Conservation (phyloP, 1,140 invertebrate species). For the Drosophila fuyamai region DNA sequence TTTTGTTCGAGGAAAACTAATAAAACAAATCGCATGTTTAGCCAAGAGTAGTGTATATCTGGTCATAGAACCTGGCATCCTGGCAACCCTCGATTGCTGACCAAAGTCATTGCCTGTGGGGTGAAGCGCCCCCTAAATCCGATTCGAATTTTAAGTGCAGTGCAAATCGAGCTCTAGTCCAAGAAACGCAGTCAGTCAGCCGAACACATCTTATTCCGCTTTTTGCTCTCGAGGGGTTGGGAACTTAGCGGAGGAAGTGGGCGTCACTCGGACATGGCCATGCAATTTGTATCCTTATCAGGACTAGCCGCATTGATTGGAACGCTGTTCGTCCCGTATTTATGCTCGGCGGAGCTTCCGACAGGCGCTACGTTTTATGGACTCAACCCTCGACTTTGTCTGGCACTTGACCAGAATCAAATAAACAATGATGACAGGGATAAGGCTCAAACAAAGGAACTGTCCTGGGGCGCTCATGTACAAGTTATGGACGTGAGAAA, state of each 20-base stretch:
- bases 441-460: constrained; percentile 30
- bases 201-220: constrained; percentile 19
- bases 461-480: constrained; percentile 22
- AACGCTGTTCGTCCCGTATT: constrained; percentile 40
- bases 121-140: constrained; percentile 53
- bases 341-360: constrained; percentile 57
- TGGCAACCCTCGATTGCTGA: constrained; percentile 30
- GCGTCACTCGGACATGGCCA: constrained; percentile 57
- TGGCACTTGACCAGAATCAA: constrained; percentile 53
- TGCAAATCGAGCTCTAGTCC: constrained; percentile 54
- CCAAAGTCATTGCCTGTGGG: constrained; percentile 45
- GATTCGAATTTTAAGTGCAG: constrained; percentile 68
- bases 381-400: constrained; percentile 16
- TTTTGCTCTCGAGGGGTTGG: constrained; percentile 12
- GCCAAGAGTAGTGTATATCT: constrained; percentile 63
- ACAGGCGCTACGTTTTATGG: constrained; percentile 60
- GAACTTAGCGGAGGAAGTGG: constrained; percentile 35
- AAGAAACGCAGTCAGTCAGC: constrained; percentile 35
- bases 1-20: constrained; percentile 58
- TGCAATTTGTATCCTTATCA: constrained; percentile 77
- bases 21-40: constrained; percentile 81
- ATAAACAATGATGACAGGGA: constrained; percentile 69
- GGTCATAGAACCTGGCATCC: constrained; percentile 66
- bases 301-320: constrained; percentile 69
- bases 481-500: constrained; percentile 39